These are phyloP conservation scores for Synergus laeviventris DNA, from an alignment of 2,888 invertebrate species.

Conservation along the genomic window DNA sequence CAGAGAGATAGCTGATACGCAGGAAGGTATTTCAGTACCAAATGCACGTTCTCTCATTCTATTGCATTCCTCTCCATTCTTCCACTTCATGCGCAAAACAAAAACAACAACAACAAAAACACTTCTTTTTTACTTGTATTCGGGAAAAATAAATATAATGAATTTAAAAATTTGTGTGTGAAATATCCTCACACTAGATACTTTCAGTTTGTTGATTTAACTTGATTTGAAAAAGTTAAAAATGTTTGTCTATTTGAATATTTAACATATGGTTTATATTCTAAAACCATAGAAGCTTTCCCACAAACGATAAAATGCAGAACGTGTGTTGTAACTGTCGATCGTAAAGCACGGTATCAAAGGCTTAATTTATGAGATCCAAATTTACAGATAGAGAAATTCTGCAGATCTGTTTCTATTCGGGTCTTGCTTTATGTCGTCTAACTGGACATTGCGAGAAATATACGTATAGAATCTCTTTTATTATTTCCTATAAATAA, in stretches of 20 bases:
- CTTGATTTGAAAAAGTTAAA: no score
- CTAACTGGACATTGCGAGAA: background rate
- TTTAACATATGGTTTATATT: background rate
- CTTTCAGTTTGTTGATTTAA: no score
- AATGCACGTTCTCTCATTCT: background rate
- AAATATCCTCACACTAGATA: no score
- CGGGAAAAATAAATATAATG: background rate
- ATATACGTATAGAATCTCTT: background rate
- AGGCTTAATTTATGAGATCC: slow-evolving; percentile 56
- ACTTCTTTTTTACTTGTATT: background rate
- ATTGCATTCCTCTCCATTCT: background rate
- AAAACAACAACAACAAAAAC: background rate
- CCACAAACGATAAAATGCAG: background rate
- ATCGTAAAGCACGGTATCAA: slow-evolving; percentile 56
- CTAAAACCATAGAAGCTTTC: background rate
- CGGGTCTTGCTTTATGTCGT: slow-evolving; percentile 22
- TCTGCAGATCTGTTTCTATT: slow-evolving; percentile 35
- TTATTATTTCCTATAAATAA: background rate
- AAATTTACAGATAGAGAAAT: slow-evolving; percentile 52
- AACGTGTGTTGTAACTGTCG: slow-evolving; percentile 30
- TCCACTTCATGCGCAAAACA: background rate
- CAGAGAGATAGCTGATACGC: slow-evolving; percentile 10
- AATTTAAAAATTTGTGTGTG: no score
- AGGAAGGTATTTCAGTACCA: slow-evolving; percentile 9
- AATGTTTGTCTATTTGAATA: background rate